Percentiles rank a stretch among this genome's conserved stretches.
Evolutionary conservation across 1,140 invertebrate genomes (phyloP).

Genomic region (Helicoverpa armigera): DNA sequence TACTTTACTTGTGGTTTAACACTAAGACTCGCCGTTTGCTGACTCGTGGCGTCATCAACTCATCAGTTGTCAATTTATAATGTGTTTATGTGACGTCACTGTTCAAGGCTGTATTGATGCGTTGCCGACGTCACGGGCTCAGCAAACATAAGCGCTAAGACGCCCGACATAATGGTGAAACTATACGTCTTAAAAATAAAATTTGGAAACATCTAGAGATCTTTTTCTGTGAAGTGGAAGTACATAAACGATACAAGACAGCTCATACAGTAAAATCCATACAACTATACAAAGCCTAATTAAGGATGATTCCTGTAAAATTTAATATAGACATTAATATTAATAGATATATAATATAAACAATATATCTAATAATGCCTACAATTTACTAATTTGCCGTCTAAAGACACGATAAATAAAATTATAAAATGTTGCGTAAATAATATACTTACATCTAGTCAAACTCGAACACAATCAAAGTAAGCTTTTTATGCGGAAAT

Average conservation of each 20-base stretch:
- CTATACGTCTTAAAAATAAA: slow-evolving; percentile 69
- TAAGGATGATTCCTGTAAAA: slow-evolving; percentile 54
- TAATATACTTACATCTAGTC: slow-evolving; percentile 73
- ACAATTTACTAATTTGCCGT: slow-evolving; percentile 76
- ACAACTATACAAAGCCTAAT: slow-evolving; percentile 63
- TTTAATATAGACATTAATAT: slow-evolving; percentile 58
- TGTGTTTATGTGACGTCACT: slow-evolving; percentile 17
- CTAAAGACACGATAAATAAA: slow-evolving; percentile 75
- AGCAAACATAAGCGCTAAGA: slow-evolving; percentile 48
- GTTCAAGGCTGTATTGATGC: not conserved
- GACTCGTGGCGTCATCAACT: slow-evolving; percentile 36
- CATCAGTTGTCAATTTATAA: not conserved
- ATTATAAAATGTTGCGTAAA: slow-evolving; percentile 72
- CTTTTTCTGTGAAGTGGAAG: slow-evolving; percentile 61
- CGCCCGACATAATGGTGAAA: slow-evolving; percentile 57
- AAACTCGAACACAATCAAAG: slow-evolving; percentile 45
- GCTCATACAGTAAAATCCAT: slow-evolving; percentile 44
- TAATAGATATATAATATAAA: slow-evolving; percentile 63
- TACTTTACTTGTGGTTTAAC: slow-evolving; percentile 75
- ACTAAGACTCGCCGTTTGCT: slow-evolving; percentile 60
- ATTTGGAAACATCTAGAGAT: slow-evolving; percentile 74
- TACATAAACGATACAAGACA: slow-evolving; percentile 49
- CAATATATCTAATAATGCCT: slow-evolving; percentile 75
- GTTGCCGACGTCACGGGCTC: not conserved
- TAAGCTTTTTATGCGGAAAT: slow-evolving; percentile 48